Base-by-base conservation (phyloP, 2,797 vertebrate species). In the Rhinatrema bivittatum region DNA sequence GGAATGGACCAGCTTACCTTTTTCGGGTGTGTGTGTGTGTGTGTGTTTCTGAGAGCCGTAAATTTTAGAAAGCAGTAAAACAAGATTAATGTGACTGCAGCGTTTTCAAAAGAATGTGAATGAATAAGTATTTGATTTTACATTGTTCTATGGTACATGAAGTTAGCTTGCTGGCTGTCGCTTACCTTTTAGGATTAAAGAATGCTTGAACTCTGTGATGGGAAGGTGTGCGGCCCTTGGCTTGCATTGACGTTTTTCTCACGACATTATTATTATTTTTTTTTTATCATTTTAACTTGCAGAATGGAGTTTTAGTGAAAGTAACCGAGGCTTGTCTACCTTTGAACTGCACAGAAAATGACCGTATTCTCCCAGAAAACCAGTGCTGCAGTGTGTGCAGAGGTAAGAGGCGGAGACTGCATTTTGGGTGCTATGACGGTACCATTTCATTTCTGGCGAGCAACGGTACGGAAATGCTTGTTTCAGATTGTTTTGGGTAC, bases 351-450 rank as follows among this genome's bases (percentile, higher is more conserved):
- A 87, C 90, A 3, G 36, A 76, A 42, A 50, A 50, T 19, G 90
- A 96, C 10, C 89, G 86, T 6, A 69, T 97, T 47, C 53, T 96
- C 41, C 93, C 92, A 0, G 93, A 96, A 53, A 88, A 89, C 63
- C 82, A 89, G 24, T 98, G 94, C 51, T 98, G 94, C 70, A 87
- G 80, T 12, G 92, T 98, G 43, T 98, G 94, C 49, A 76, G 72
- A 91, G 94, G 94, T 97, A 74, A 66, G 85, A 21, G 24, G 19
- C 1, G 16, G 18, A 4, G 20, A 20, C 49, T 25, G 18, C 25
- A 31, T 20, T 20, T 48, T 20, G 25, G 8, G 38, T 22, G 20
- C 19, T 36, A 50, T 25, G 22, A 25, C n/a, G n/a, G n/a, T n/a
- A n/a, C n/a, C n/a, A n/a, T n/a, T n/a, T n/a, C n/a, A n/a, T n/a